A percentile compares a stretch with the other conserved stretches of the same genome.
These are phyloP conservation scores for Entomobrya multifasciata DNA, from an alignment of 2,888 invertebrate species.

Conservation along the genomic window DNA sequence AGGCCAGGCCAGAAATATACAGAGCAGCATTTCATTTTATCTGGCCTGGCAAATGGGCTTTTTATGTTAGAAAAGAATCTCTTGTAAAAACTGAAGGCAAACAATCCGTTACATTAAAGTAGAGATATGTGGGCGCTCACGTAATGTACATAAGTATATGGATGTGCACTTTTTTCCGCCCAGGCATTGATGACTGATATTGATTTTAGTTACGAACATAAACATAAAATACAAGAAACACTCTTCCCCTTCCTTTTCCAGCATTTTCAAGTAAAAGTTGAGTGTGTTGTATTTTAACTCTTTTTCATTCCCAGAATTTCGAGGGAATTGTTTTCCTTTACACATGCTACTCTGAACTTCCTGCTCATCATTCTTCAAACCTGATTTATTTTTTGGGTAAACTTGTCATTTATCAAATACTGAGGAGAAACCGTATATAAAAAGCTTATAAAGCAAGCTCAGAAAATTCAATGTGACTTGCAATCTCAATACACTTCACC, in stretches of 20 bases:
- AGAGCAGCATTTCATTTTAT: too few species aligned
- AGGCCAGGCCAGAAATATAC: too few species aligned
- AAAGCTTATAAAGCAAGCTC: background rate
- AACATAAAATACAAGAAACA: background rate
- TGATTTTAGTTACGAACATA: conserved; percentile 8
- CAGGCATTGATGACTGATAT: conserved; percentile 6
- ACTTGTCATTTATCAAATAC: conserved; percentile 57
- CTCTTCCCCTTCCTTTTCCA: conserved; percentile 13
- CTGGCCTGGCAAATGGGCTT: background rate
- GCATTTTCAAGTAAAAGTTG: conserved; percentile 12
- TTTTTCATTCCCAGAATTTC: background rate
- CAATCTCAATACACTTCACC: background rate
- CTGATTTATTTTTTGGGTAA: conserved; percentile 60
- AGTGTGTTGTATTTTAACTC: background rate
- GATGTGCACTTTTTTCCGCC: background rate
- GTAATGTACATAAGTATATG: background rate
- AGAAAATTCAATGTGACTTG: background rate
- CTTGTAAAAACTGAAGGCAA: background rate
- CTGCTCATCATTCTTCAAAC: conserved; percentile 29
- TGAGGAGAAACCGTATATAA: background rate
- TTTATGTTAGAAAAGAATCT: background rate
- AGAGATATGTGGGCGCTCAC: too few species aligned
- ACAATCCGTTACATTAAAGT: background rate
- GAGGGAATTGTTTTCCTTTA: conserved; percentile 1
- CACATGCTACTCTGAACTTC: background rate